A percentile compares a stretch with the other conserved stretches of the same genome.
Evolutionary conservation across 2,888 invertebrate species (phyloP).

Genomic region (Alloplasta piceator): DNA sequence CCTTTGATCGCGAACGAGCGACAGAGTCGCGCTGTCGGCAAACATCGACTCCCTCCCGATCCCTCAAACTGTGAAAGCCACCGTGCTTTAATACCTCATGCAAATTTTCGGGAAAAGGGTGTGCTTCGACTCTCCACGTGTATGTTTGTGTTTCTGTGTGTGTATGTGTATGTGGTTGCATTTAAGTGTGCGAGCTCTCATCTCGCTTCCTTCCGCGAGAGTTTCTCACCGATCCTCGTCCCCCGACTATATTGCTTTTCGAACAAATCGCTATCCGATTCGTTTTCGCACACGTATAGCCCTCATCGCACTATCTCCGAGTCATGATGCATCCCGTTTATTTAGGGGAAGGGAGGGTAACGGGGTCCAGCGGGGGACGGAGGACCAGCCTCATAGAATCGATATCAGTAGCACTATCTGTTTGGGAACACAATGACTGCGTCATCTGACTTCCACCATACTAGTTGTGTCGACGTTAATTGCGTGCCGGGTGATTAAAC

Average conservation of each 20-base stretch:
- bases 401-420: too few relatives aligned
- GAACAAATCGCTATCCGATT: slow-evolving; percentile 82
- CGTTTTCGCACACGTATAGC: slow-evolving; percentile 37
- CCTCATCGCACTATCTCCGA: too few relatives aligned
- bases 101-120: slow-evolving; percentile 82
- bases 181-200: slow-evolving; percentile 39
- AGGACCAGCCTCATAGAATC: too few relatives aligned
- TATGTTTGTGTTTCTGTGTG: slow-evolving; percentile 32
- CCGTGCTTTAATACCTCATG: slow-evolving; percentile 83
- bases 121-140: slow-evolving; percentile 59
- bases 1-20: slow-evolving; percentile 81
- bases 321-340: too few relatives aligned
- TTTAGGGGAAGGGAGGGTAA: too few relatives aligned
- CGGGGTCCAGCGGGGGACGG: too few relatives aligned
- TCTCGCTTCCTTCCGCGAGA: slow-evolving; percentile 67
- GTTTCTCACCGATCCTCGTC: slow-evolving; percentile 68
- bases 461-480: too few relatives aligned
- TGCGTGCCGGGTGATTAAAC: too few relatives aligned
- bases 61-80: slow-evolving; percentile 75
- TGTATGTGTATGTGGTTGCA: too few relatives aligned
- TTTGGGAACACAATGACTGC: too few relatives aligned
- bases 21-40: slow-evolving; percentile 80
- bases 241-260: slow-evolving; percentile 81
- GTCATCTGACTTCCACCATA: too few relatives aligned
- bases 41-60: slow-evolving; percentile 78